Base-by-base conservation (phyloP, 2,113 vertebrate species). In the Colius striatus region DNA sequence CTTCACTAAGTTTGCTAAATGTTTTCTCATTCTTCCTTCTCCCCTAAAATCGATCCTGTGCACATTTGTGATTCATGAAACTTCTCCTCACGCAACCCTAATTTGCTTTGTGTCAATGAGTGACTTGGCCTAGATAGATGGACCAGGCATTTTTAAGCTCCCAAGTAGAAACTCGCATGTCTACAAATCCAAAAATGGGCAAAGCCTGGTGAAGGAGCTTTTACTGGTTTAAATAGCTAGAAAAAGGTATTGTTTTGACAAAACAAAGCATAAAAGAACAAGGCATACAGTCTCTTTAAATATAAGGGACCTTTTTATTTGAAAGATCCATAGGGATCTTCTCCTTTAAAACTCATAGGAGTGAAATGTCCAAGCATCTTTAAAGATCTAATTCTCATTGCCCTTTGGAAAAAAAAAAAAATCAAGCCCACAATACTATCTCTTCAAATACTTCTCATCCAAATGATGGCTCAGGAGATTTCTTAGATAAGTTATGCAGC, bases 301-400 rank as follows among this genome's bases (percentile, higher is more conserved):
- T n/a, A 47, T 0, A 74, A 11, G 13, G 38, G 16, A 38, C 2
- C 14, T 3, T 1, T 48, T 45, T 32, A 55, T 45, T 16, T 0
- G 38, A 70, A 76, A 57, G 14, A 14, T 4, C 20, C 20, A 18
- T 38, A 61, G 65, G 15, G 15, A 53, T 27, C 60, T 41, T 67
- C 8, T 62, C 16, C 21, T 25, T 25, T 25, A 62, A 81, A 51
- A 77, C 11, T 67, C 25, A n/a, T 3, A 1, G 5, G 30, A 53
- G 10, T 58, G 54, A 76, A 65, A 80, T 5, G 3, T 4, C 21
- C 21, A 26, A 36, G 17, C 12, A 30, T 47, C 36, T 73, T 36
- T 25, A 41, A 43, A 27, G 18, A 55, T 18, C 21, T 25, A 50
- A 18, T 4, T 26, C 13, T 47, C 22, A 8, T 5, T 78, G 36